These are phyloP conservation scores for Onychomys arenicola DNA, from an alignment of 2,797 vertebrate species.

Conservation along the genomic window DNA sequence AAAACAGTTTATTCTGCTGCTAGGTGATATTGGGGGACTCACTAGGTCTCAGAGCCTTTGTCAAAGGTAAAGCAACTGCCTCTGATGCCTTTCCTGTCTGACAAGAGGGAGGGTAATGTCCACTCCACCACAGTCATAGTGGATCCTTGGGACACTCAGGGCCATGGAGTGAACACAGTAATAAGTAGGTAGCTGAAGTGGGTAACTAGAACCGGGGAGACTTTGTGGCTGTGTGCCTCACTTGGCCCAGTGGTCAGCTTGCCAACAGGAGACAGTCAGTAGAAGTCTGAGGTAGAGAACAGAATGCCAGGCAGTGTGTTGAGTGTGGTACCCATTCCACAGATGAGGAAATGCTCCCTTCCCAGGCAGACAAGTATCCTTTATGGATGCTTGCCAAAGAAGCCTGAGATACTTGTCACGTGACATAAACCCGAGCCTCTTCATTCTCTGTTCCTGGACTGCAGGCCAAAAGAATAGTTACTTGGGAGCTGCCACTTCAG, in stretches of 20 bases:
- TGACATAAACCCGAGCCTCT: background rate
- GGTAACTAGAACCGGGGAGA: background rate
- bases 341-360: background rate
- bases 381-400: background rate
- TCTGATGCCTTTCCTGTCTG: background rate
- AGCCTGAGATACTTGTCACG: background rate
- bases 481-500: background rate
- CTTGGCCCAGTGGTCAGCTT: background rate
- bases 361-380: background rate
- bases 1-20: background rate
- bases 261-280: background rate
- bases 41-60: background rate
- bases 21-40: background rate
- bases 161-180: fast-evolving
- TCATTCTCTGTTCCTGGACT: background rate
- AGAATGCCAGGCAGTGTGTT: too few relatives aligned
- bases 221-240: fast-evolving
- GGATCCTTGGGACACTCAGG: background rate
- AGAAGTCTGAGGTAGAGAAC: background rate
- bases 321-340: background rate
- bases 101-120: background rate
- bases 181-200: background rate
- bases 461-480: background rate
- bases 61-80: background rate
- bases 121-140: background rate